Conservation (phyloP, 2,113 vertebrate species). For the Crotalus helleri region DNA sequence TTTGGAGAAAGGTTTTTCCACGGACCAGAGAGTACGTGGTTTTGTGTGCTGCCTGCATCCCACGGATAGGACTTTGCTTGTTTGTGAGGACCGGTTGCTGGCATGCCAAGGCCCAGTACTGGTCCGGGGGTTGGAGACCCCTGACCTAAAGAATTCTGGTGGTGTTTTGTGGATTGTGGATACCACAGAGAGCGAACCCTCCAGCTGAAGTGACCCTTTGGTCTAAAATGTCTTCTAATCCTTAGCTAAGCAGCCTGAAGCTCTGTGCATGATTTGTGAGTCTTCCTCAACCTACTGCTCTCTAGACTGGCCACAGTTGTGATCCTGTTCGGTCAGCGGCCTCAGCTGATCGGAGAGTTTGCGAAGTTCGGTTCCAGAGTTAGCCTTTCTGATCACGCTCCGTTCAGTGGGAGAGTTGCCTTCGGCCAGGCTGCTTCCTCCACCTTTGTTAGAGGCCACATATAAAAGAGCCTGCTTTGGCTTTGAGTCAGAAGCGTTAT, state of each 20-base stretch:
- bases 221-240: neutral
- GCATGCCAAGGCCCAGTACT: too few species aligned
- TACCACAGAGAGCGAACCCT: neutral
- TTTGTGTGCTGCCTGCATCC: too few species aligned
- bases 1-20: too few species aligned
- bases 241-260: neutral
- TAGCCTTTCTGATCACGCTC: neutral
- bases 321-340: neutral
- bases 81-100: too few species aligned
- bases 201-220: neutral
- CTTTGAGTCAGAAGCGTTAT: neutral
- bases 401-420: too few species aligned
- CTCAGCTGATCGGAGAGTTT: neutral
- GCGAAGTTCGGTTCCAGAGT: neutral
- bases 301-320: neutral
- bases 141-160: too few species aligned
- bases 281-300: neutral
- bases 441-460: neutral
- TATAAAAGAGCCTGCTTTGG: rapidly evolving
- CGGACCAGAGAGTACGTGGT: too few species aligned
- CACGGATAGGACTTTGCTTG: too few species aligned
- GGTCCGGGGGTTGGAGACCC: too few species aligned
- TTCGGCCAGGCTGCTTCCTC: too few species aligned
- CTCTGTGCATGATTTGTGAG: neutral
- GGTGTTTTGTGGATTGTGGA: neutral